phyloP scores from a whole-genome alignment of 2,797 vertebrate species.

The Melanotaenia pygmaea region DNA sequence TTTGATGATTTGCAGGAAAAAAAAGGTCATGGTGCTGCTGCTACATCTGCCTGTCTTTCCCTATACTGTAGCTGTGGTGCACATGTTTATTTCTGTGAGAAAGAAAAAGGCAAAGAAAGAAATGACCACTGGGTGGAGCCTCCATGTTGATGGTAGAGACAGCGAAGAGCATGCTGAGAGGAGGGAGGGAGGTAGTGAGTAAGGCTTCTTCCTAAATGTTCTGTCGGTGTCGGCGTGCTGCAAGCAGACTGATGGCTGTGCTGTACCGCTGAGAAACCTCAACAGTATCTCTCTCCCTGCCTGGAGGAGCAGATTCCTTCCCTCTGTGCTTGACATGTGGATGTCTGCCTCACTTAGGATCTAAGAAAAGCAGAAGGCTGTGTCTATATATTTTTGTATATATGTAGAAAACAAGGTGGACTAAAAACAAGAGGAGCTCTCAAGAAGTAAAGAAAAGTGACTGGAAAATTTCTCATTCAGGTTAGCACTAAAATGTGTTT shows the following conservation, averaged over 20 bases:
- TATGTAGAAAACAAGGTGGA: conserved; percentile 12
- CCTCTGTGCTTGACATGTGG: conserved; percentile 55
- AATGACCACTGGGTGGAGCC: conserved; percentile 83
- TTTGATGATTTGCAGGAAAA: not conserved
- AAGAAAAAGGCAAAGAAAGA: conserved; percentile 39
- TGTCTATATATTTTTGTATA: conserved; percentile 1
- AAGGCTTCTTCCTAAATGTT: conserved; percentile 69
- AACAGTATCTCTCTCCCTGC: conserved; percentile 31
- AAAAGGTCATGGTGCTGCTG: not conserved
- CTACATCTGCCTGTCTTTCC: not conserved
- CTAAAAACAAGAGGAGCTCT: conserved; percentile 21
- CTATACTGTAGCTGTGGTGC: not conserved
- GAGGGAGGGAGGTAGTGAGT: conserved; percentile 51
- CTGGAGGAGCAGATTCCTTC: conserved; percentile 59
- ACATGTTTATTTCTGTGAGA: not conserved
- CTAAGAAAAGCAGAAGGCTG: conserved; percentile 39
- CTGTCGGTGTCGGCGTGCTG: conserved; percentile 64
- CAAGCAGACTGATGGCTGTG: conserved; percentile 56
- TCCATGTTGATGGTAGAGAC: conserved; percentile 63
- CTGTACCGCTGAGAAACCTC: conserved; percentile 38
- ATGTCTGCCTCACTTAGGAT: conserved; percentile 26
- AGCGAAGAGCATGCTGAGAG: conserved; percentile 38
- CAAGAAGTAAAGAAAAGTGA: conserved; percentile 20
- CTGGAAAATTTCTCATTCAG: conserved; percentile 55
- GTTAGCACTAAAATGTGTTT: conserved; percentile 45